These are phyloP conservation scores for Pithys albifrons DNA, from an alignment of 2,113 vertebrate genomes.

Conservation along the genomic window DNA sequence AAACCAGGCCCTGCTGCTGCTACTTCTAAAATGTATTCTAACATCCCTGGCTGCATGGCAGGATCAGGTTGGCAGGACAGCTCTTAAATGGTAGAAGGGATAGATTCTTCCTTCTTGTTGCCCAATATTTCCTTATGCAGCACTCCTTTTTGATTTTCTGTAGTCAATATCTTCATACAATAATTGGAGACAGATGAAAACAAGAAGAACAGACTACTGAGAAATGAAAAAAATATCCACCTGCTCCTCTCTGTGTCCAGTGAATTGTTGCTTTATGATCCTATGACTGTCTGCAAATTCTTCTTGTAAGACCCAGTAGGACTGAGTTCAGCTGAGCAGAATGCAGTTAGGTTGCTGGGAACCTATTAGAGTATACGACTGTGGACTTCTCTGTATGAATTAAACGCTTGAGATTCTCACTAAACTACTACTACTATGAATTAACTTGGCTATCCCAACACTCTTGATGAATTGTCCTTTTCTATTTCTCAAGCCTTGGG, in stretches of 20 bases:
- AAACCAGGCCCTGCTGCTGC: neutral
- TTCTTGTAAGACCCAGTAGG: neutral
- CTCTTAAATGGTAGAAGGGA: neutral
- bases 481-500: neutral
- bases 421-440: neutral
- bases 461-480: neutral
- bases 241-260: neutral
- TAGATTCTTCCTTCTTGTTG: neutral
- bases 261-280: neutral
- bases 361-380: neutral
- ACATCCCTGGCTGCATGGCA: too few relatives aligned
- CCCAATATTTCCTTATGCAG: neutral
- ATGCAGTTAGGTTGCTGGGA: neutral
- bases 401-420: neutral
- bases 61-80: neutral
- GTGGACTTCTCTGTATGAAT: neutral
- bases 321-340: neutral
- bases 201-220: neutral
- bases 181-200: neutral
- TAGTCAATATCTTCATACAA: rapidly evolving
- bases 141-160: neutral
- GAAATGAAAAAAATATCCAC: neutral
- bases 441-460: neutral
- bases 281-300: neutral
- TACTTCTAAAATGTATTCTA: neutral